phyloP scores from a whole-genome alignment of 2,113 vertebrate genomes.

The Jaculus jaculus region DNA sequence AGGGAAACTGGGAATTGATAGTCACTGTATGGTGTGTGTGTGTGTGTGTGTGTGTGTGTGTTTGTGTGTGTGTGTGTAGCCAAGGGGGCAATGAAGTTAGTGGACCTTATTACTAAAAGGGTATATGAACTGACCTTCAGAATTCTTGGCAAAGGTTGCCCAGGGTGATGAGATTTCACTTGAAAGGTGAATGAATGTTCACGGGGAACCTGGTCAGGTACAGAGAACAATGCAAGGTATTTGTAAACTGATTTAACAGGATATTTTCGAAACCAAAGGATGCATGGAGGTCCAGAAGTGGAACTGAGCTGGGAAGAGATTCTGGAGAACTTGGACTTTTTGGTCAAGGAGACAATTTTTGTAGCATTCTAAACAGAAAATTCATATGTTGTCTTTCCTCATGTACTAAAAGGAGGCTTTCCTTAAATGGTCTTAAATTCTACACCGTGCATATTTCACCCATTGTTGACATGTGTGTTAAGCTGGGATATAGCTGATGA shows the following conservation, averaged over 20 bases:
- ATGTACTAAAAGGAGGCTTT: not conserved
- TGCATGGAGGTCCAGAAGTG: not conserved
- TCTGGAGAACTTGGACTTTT: not conserved
- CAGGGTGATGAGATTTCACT: not conserved
- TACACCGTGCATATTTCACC: slow-evolving; percentile 19
- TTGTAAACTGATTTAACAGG: not conserved
- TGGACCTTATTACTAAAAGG: not conserved
- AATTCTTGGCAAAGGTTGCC: slow-evolving; percentile 1
- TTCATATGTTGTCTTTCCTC: not conserved
- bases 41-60: not conserved
- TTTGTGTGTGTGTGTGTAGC: not conserved
- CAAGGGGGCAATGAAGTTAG: rapidly evolving
- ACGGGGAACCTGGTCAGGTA: slow-evolving; percentile 1
- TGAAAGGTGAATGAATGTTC: too few species aligned
- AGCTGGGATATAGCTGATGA: not conserved
- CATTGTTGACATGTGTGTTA: not conserved
- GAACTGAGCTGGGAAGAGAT: not conserved
- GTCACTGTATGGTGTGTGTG: too few species aligned
- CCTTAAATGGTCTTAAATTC: not conserved
- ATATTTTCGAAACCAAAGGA: not conserved
- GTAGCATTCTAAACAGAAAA: not conserved
- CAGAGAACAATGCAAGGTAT: not conserved
- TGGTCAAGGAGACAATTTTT: not conserved
- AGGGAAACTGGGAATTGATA: not conserved
- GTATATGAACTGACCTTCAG: not conserved